Base-by-base conservation (phyloP, 2,888 invertebrate species). In the Chelonus formosanus region DNA sequence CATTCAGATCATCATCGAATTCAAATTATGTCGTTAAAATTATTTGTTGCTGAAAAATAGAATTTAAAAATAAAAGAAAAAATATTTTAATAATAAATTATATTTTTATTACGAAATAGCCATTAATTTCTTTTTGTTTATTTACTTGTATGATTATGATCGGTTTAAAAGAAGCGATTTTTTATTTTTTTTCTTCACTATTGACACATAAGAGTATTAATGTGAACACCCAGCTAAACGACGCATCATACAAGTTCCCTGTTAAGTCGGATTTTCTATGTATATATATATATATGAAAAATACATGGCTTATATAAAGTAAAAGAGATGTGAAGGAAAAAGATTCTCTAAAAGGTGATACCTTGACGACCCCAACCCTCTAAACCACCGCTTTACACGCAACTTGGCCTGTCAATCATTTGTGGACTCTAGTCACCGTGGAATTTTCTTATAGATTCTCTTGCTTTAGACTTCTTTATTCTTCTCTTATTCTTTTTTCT, bases 341-440 rank as follows among this genome's bases (percentile, higher is more conserved):
- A 80, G 80, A 81, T 78, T 76, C 73, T 73, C 63, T 70, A 72
- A 40, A 73, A 65, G 74, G 75, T 73, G 81, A 82, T 82, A 81
- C 77, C 78, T 77, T 72, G 73, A 71, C 78, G 79, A 79, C 77
- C 81, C 76, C 73, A 76, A 76, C 79, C 77, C 78, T 64, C 45
- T 59, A 45, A 61, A 61, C 70, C 69, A 71, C 74, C 72, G 66
- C 75, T 75, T 75, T 76, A 75, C 73, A 74, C 73, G 74, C 74
- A 73, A 65, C 60, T 40, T 45, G 55, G 56, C 76, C 80, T 80
- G 81, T 80, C 82, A 83, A 76, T 82, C 83, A 82, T 79, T 76
- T 76, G 75, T 72, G 78, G 79, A 80, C 76, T 82, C 82, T 81
- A 81, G 83, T 82, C 82, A 80, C 78, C 80, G 73, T 79, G 81